Evolutionary conservation across 2,888 invertebrate species (phyloP).

Genomic region (Cosmorhoe ocellata): DNA sequence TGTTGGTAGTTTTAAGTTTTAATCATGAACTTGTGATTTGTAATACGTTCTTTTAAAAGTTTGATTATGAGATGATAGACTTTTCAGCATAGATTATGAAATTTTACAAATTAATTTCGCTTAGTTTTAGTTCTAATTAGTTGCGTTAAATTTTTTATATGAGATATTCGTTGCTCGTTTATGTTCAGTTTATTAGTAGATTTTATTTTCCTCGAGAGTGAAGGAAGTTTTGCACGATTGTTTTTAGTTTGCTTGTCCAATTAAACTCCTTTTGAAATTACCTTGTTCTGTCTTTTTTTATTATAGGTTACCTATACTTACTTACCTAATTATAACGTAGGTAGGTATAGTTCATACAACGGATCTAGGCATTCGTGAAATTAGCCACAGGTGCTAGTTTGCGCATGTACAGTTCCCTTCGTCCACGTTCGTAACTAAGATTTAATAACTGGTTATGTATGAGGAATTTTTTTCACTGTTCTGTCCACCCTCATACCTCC

Average conservation of each 20-base stretch:
- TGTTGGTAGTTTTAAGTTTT: conserved; percentile 48
- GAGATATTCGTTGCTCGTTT: conserved; percentile 35
- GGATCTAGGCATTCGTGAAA: no score
- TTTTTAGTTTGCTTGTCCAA: conserved; percentile 69
- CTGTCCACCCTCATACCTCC: no score
- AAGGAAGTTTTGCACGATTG: conserved; percentile 59
- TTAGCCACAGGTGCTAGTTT: no score
- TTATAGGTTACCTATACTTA: not conserved
- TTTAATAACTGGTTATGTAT: no score
- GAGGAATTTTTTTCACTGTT: no score
- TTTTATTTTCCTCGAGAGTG: conserved; percentile 49
- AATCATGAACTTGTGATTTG: conserved; percentile 79
- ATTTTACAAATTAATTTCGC: conserved; percentile 46
- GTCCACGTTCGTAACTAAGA: no score
- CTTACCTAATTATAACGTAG: no score
- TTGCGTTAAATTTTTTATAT: not conserved
- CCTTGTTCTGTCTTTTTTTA: not conserved
- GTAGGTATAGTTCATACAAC: no score
- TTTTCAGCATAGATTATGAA: conserved; percentile 59
- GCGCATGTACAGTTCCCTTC: no score
- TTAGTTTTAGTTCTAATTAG: conserved; percentile 37
- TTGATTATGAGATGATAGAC: conserved; percentile 68
- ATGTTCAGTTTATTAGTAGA: conserved; percentile 34
- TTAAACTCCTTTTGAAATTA: conserved; percentile 48
- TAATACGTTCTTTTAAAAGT: conserved; percentile 64